Evolutionary conservation across 2,113 vertebrate genomes (phyloP), one percentile per base, ranked within the genome.

Genomic region (Myrmophylax atrothorax): DNA sequence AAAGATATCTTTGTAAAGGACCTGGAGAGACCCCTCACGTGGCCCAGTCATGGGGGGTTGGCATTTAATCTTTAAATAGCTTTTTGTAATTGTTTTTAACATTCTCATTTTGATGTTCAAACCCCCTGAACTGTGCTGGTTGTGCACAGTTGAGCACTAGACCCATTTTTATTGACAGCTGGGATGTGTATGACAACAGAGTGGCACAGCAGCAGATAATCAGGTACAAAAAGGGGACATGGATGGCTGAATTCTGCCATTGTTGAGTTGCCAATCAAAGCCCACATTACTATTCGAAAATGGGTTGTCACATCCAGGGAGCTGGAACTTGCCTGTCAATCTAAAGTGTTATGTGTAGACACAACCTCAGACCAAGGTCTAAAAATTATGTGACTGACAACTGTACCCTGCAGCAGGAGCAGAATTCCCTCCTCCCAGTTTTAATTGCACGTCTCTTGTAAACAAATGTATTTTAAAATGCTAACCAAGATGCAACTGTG

Each of bases 311-410:
- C 42, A 90, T 84, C 62, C 79, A 60, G 7, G 14, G 50, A 88
- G 44, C 72, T 64, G 82, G 68, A 63, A 35, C 33, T 49, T 33
- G 31, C 18, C 91, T 94, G 92, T 91, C 94, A 95, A 50, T 93
- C 95, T 76, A 14, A 58, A 55, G 7, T 29, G 38, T 82, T 91
- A 24, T 25, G 85, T 64, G 84, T 10, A 96, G 75, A 47, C 64
- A 88, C 52, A 81, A 64, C 28, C 79, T 69, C 68, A 81, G 79
- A 95, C 92, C 90, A 72, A 84, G 33, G 73, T 81, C 86, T 94
- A 90, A 96, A 96, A 95, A 86, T 95, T 52, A 18, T 81, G 81
- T 96, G 96, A 96, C n/a, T 95, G 94, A 95, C 94, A 93, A 35
- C 53, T 75, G 75, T 28, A 37, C 59, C 67, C 70, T 1, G 5